Base-by-base conservation (phyloP, 2,888 invertebrate species). In the Drosophila aldrichi region DNA sequence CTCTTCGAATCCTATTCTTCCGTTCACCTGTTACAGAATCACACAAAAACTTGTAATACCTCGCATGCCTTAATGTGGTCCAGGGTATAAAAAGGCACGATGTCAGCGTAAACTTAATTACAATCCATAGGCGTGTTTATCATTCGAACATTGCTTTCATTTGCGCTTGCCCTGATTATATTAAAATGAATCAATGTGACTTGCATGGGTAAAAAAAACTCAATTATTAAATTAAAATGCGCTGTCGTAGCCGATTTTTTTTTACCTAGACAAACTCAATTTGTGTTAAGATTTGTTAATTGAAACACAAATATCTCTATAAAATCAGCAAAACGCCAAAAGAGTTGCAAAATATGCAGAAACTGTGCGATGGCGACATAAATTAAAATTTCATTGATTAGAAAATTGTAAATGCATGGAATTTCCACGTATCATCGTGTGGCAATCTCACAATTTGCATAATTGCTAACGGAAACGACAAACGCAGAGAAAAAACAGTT, bases 401-500 rank as follows among this genome's bases (percentile, higher is more conserved):
- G 90, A 91, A 91, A 91, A 92, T 92, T 91, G 86, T 87, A 90
- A 92, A 91, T 91, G 91, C 91, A 91, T 91, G 83, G 91, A 91
- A 91, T 91, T 90, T 88, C 68, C 66, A 70, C 70, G 75, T 90
- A 88, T 91, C 88, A 74, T 51, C 59, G 46, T 78, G 78, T 67
- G 74, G 86, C 88, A 75, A 91, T 91, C 90, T 91, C 82, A 60
- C 83, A 86, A 91, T 91, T 91, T 91, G 81, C 92, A 91, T 91
- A 91, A 90, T 91, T 91, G 84, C 73, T 67, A 65, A 29, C 69
- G 58, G 67, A 70, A 82, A 70, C 72, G 74, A 62, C 80, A 82
- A 83, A 74, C 90, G 68, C 72, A 76, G 72, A 69, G 43, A 22
- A 22, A 62, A 89, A 63, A 51, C 69, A 46, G n/a, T 59, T 52